Base-by-base conservation (phyloP, 2,113 vertebrate species). In the Carassius carassius region DNA sequence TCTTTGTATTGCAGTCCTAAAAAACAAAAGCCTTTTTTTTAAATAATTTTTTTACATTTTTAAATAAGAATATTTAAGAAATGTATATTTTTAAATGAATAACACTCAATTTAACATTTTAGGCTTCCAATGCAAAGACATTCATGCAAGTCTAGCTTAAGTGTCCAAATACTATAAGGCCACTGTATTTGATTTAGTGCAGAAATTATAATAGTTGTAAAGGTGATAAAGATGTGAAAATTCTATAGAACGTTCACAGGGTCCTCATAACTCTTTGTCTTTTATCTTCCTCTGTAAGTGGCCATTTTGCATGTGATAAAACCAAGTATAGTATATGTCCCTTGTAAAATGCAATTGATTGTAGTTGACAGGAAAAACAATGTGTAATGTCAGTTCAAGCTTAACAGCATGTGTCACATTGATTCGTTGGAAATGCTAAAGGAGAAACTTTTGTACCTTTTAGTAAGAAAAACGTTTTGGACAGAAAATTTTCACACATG, bases 401-500 rank as follows among this genome's bases (percentile, higher is more conserved):
- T 65, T 29, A 29, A 65, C 13, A 65, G 60, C 14, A 65, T 25
- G 58, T 44, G 60, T 47, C 41, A 29, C 37, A 5, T 65, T 47
- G 60, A 47, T 65, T 23, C 0, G 17, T 19, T 63, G 60, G n/a
- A 65, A 75, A 13, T 75, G 58, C 47, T 62, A 62, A 23, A 78
- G 19, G 5, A 58, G 49, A 56, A 9, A 62, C 11, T 41, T 10
- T 25, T 65, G 32, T 44, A 44, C 19, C 35, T 90, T 83, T 35
- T 51, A 67, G n/a, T 11, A 69, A 41, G n/a, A 21, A 80, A 73
- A 70, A 65, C 2, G 32, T 60, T n/a, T 44, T 51, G 9, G 14
- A 81, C 79, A 70, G 47, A 11, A 35, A 90, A 81, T 82, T 81
- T 87, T 90, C 90, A 86, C 88, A 88, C 78, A 85, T 93, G 88